A percentile compares a stretch with the other conserved stretches of the same genome.
Conservation (phyloP, 2,888 invertebrate species). For the Heteromyza rotundicornis region DNA sequence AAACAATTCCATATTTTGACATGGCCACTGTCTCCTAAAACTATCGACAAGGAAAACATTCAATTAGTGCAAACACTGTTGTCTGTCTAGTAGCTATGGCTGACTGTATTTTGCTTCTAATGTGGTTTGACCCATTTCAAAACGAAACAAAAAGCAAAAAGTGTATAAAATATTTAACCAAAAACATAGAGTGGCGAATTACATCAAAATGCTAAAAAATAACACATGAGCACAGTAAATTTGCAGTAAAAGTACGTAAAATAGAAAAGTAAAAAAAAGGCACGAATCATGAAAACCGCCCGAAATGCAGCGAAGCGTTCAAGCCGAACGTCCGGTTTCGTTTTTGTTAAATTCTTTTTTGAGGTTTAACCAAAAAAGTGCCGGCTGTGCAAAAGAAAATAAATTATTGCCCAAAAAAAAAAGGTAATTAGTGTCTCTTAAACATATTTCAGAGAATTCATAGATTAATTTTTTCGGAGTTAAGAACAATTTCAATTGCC, state of each 20-base stretch:
- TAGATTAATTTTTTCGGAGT: no score
- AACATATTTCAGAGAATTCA: no score
- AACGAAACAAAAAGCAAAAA: background rate
- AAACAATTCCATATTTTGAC: no score
- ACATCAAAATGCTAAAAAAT: background rate
- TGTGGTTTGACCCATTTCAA: slow-evolving; percentile 14
- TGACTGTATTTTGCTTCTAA: slow-evolving; percentile 9
- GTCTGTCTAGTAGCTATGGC: no score
- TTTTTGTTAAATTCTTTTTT: slow-evolving; percentile 18
- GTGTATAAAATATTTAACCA: background rate
- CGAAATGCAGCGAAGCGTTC: slow-evolving; percentile 54
- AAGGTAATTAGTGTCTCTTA: background rate
- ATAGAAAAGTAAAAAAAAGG: background rate
- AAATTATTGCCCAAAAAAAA: no score
- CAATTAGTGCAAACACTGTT: no score
- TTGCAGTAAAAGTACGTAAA: background rate
- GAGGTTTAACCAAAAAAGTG: slow-evolving; percentile 6
- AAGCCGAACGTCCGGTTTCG: slow-evolving; percentile 57
- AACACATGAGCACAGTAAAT: background rate
- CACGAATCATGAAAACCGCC: slow-evolving; percentile 14
- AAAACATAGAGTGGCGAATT: background rate
- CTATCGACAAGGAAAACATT: no score
- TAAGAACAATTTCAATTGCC: no score
- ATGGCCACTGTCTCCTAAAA: no score
- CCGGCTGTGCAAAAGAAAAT: no score